Base-by-base conservation (phyloP, 2,797 vertebrate species). In the Alosa sapidissima region DNA sequence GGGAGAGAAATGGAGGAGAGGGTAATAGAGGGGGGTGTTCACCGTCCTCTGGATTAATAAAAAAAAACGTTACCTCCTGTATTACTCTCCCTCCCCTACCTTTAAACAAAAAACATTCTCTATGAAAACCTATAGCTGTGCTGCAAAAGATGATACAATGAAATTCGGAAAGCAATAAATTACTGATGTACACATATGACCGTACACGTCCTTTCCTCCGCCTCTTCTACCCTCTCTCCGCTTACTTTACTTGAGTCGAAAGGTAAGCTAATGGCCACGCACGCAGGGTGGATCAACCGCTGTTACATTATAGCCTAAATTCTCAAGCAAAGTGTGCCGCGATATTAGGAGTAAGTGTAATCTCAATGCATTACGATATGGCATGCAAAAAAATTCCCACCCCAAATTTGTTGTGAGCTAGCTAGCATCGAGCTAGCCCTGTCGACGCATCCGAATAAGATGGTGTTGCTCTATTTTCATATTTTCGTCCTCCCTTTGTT, bases 361-460 rank as follows among this genome's bases (percentile, higher is more conserved):
- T 91, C 93, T 60, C 9, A 28, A 87, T 3, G 55, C 48, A 49
- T 55, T 58, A 49, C 33, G 75, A 81, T 33, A 54, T 45, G 72
- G 72, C 72, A 78, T 48, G 48, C 16, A 21, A 28, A 45, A 72
- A 75, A 41, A 3, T 68, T 49, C 85, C 33, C 87, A 82, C 85
- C 49, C 49, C 28, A 81, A 85, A n/a, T 45, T 83, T 85, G 87
- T 82, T 84, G 82, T 92, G 92, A 93, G 93, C 92, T 88, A 87
- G 82, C 84, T 86, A 85, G 85, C 85, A 62, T n/a, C 75, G 83
- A 62, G 84, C 86, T 89, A 89, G 62, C 84, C 55, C 84, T 84
- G 93, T 95, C 94, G 94, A 95, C 95, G 94, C 94, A 95, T 95
- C 93, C 92, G 94, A 94, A 96, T 94, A 93, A 93, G 93, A 94